phyloP scores from a whole-genome alignment of 2,113 vertebrate species.

The Megalops atlanticus region DNA sequence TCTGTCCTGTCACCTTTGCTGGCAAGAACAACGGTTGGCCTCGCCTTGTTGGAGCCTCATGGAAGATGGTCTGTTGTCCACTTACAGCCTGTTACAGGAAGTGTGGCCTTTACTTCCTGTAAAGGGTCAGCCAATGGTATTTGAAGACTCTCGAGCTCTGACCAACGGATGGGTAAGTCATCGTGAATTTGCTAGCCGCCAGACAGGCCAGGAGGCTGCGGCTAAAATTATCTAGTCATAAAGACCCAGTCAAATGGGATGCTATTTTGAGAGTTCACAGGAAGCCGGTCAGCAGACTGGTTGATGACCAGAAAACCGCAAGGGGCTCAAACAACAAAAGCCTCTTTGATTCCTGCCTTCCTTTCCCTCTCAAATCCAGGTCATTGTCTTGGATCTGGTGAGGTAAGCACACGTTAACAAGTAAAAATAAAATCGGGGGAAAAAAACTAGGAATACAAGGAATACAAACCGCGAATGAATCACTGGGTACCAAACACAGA shows the following conservation, averaged over 20 bases:
- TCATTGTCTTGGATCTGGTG: background rate
- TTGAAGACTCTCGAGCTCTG: background rate
- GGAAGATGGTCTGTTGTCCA: background rate
- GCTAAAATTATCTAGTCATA: constrained; percentile 20
- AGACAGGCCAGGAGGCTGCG: background rate
- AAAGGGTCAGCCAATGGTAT: background rate
- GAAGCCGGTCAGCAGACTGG: constrained; percentile 25
- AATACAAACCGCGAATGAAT: background rate
- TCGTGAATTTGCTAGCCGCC: background rate
- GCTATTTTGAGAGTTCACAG: constrained; percentile 18
- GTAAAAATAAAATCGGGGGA: background rate
- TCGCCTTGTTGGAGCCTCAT: background rate
- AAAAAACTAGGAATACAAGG: background rate
- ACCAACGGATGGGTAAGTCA: background rate
- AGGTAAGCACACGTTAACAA: background rate
- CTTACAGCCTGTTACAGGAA: constrained; percentile 5
- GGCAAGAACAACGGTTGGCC: background rate
- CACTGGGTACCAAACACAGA: background rate
- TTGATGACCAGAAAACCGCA: background rate
- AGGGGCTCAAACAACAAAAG: background rate
- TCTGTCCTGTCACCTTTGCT: background rate
- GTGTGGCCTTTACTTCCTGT: background rate
- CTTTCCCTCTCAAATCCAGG: background rate
- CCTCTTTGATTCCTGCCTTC: background rate
- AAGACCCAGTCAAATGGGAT: background rate